A percentile compares a stretch with the other conserved stretches of the same genome.
phyloP scores from a whole-genome alignment of 2,888 invertebrate species.

The Actias luna region DNA sequence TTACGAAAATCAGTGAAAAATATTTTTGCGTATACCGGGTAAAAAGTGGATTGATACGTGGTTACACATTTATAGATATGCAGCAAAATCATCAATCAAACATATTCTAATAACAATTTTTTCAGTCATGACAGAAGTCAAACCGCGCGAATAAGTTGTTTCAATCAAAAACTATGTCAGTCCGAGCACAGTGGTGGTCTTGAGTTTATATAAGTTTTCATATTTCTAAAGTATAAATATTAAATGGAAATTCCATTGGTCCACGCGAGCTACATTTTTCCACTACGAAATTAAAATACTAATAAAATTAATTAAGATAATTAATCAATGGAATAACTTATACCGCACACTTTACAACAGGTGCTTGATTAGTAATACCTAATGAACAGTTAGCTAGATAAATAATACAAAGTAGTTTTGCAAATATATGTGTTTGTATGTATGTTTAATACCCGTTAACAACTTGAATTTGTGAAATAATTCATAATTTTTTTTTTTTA shows the following conservation, averaged over 20 bases:
- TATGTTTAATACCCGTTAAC: neutral
- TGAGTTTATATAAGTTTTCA: neutral
- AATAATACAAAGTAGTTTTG: neutral
- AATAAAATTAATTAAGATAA: conserved; percentile 11
- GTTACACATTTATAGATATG: neutral
- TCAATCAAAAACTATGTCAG: neutral
- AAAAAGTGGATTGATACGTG: neutral
- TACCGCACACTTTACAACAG: conserved; percentile 12
- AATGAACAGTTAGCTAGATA: neutral
- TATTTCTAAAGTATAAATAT: conserved; percentile 18
- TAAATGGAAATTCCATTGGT: conserved; percentile 10
- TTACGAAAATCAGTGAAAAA: neutral
- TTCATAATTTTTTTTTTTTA: neutral
- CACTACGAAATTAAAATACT: conserved; percentile 2
- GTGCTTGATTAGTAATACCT: neutral
- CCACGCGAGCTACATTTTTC: conserved; percentile 3
- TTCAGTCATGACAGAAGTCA: neutral
- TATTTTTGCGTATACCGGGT: neutral
- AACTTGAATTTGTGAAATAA: neutral
- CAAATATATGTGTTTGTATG: neutral
- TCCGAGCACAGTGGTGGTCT: neutral
- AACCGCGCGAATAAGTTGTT: neutral
- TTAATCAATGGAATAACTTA: conserved; percentile 16
- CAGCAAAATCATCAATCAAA: neutral
- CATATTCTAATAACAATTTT: neutral